Percentiles rank a stretch among this genome's conserved stretches.
Evolutionary conservation across 2,797 vertebrate species (phyloP).

Genomic region (Phrynocephalus guinanensis): DNA sequence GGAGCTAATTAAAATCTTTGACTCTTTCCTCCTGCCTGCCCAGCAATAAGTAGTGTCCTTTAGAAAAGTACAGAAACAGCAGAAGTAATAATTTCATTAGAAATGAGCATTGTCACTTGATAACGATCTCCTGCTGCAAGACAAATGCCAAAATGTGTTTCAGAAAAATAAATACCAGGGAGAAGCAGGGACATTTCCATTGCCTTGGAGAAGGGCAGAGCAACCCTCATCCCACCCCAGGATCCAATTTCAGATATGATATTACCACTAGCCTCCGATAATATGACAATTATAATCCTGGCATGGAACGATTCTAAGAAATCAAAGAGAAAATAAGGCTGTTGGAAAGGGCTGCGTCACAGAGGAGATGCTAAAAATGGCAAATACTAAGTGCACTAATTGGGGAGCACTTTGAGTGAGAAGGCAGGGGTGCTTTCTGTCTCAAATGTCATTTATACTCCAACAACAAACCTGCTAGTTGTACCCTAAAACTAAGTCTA

Average conservation of each 20-base stretch:
- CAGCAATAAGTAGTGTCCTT: conserved; percentile 46
- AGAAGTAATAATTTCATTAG: conserved; percentile 23
- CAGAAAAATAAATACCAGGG: conserved; percentile 44
- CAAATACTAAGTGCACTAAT: not conserved
- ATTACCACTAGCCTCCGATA: not conserved
- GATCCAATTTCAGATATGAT: not conserved
- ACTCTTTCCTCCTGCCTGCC: conserved; percentile 13
- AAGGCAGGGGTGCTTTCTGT: not conserved
- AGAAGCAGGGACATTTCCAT: conserved; percentile 1
- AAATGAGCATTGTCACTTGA: conserved; percentile 28
- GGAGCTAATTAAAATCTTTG: conserved; percentile 51
- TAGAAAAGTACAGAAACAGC: conserved; percentile 31
- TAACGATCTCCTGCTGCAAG: conserved; percentile 42
- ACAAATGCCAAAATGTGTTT: conserved; percentile 40
- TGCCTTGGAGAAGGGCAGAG: conserved; percentile 13
- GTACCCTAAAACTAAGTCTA: too few species aligned
- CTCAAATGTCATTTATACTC: too few species aligned
- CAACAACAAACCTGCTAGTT: too few species aligned
- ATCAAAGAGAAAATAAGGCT: not conserved
- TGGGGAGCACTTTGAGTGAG: not conserved
- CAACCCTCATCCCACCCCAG: conserved; percentile 11
- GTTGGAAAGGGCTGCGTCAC: not conserved
- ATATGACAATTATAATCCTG: not conserved
- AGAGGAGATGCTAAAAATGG: not conserved
- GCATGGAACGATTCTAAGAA: not conserved